Evolutionary conservation across 1,140 invertebrate species (phyloP).

Genomic region (Heterodera carotae): DNA sequence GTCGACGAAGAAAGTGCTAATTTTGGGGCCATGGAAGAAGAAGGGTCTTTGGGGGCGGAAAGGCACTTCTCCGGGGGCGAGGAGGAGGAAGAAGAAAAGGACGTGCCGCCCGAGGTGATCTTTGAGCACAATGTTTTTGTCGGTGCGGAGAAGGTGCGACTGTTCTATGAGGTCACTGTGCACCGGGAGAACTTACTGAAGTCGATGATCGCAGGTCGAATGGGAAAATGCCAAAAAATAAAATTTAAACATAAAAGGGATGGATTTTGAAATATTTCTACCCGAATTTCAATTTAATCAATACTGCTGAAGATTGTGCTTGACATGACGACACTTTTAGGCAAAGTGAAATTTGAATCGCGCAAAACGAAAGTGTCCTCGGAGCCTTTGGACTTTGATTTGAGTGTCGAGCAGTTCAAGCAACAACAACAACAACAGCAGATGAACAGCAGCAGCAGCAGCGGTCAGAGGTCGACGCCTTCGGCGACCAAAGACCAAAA

Average conservation of each 20-base stretch:
- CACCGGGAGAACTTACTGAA: conserved; percentile 26
- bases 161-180: conserved; percentile 25
- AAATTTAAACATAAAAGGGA: too few species aligned
- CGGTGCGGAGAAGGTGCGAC: conserved; percentile 33
- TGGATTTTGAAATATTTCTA: too few species aligned
- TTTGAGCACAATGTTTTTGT: conserved; percentile 47
- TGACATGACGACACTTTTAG: too few species aligned
- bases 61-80: not conserved
- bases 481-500: not conserved
- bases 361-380: conserved; percentile 4
- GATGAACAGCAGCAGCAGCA: not conserved
- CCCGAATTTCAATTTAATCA: too few species aligned
- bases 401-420: conserved; percentile 10
- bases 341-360: conserved; percentile 28
- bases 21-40: not conserved
- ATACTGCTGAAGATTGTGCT: too few species aligned
- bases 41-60: not conserved
- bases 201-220: not conserved
- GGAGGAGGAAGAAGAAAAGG: conserved; percentile 31
- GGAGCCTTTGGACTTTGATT: conserved; percentile 23
- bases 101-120: conserved; percentile 44
- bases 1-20: conserved; percentile 18
- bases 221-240: not conserved
- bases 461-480: not conserved
- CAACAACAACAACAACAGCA: not conserved